phyloP scores from a whole-genome alignment of 2,797 vertebrate species.

The Mus minutoides region DNA sequence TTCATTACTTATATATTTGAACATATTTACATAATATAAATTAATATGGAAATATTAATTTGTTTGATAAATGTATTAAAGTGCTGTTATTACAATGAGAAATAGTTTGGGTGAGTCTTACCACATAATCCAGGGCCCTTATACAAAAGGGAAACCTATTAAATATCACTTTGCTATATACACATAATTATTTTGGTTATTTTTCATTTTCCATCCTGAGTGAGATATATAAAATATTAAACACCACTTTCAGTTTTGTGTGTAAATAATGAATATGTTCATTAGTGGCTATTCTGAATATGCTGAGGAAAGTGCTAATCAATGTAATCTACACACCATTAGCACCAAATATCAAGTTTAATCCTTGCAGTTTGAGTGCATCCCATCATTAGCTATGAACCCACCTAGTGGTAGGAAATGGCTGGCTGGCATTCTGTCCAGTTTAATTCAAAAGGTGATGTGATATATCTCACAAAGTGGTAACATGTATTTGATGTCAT shows the following conservation, averaged over 20 bases:
- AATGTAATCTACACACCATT: neutral
- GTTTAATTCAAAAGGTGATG: neutral
- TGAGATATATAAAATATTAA: constrained; percentile 47
- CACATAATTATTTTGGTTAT: constrained; percentile 45
- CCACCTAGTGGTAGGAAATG: neutral
- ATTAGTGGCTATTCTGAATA: constrained; percentile 30
- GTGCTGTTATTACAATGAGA: constrained; percentile 20
- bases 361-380: neutral
- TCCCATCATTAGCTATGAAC: neutral
- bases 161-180: constrained; percentile 32
- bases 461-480: neutral
- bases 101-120: constrained; percentile 1
- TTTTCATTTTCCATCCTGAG: constrained; percentile 18
- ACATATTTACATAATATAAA: constrained; percentile 34
- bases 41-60: constrained; percentile 57
- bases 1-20: constrained; percentile 47
- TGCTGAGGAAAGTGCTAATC: constrained; percentile 2
- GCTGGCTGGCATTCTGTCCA: neutral
- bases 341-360: neutral
- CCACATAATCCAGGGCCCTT: neutral
- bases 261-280: neutral
- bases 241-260: neutral
- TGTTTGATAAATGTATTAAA: constrained; percentile 53
- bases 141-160: constrained; percentile 29
- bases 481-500: neutral